Conservation (phyloP, 2,888 invertebrate genomes). For the Drosophila anomalipes region DNA sequence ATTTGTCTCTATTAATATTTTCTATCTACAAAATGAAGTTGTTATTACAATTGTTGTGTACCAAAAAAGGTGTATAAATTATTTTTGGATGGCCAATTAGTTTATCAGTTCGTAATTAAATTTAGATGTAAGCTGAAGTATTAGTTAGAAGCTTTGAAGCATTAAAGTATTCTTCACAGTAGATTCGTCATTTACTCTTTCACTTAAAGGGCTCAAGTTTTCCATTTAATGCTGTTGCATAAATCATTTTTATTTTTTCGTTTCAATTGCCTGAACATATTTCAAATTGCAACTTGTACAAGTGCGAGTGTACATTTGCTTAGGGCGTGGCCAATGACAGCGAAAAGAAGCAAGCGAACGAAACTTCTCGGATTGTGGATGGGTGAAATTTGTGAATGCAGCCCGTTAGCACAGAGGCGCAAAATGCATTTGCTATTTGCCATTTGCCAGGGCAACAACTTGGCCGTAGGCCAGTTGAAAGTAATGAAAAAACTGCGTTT, state of each 20-base stretch:
- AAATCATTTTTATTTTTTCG: slow-evolving; percentile 80
- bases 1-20: neutral
- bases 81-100: too few species aligned
- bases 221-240: slow-evolving; percentile 80
- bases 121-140: neutral
- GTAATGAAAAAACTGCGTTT: slow-evolving; percentile 79
- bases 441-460: slow-evolving; percentile 59
- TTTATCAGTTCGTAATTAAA: neutral
- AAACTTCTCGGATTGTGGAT: slow-evolving; percentile 40
- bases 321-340: slow-evolving; percentile 55
- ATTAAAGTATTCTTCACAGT: neutral
- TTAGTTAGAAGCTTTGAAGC: neutral
- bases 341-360: slow-evolving; percentile 24
- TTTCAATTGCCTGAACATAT: slow-evolving; percentile 79
- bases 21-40: neutral
- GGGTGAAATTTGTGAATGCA: slow-evolving; percentile 32
- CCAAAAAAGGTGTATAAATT: neutral
- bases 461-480: slow-evolving; percentile 72
- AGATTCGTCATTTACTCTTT: slow-evolving; percentile 45
- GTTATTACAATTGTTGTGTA: neutral
- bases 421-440: slow-evolving; percentile 64
- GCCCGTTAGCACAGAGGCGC: slow-evolving; percentile 51
- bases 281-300: slow-evolving; percentile 47
- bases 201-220: slow-evolving; percentile 69
- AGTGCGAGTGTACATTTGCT: slow-evolving; percentile 45